Conservation (phyloP, 2,113 vertebrate species). For the Australoheros scitulus region DNA sequence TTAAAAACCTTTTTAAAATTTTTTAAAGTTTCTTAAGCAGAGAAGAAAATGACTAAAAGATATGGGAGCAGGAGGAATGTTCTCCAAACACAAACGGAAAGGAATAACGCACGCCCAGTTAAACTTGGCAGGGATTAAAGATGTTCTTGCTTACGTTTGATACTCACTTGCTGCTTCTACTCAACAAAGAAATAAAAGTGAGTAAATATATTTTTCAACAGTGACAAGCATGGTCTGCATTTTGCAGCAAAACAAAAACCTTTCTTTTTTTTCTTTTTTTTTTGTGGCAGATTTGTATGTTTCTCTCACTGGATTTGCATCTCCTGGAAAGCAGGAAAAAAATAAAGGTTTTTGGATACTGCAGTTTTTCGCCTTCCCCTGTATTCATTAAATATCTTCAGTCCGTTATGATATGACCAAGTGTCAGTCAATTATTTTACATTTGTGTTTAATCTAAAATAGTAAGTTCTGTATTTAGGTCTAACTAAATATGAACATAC, state of each 20-base stretch:
- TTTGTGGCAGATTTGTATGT: background rate
- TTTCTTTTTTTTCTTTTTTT: background rate
- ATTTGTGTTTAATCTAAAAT: background rate
- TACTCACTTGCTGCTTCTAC: background rate
- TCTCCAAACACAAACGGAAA: constrained; percentile 5
- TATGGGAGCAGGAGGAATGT: background rate
- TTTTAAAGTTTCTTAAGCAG: background rate
- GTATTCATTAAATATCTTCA: background rate
- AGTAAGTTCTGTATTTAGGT: fast-evolving
- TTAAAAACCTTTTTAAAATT: background rate
- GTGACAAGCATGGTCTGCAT: background rate
- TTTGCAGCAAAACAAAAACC: background rate
- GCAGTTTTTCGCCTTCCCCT: background rate
- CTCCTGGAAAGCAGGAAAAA: background rate
- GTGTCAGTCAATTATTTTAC: background rate
- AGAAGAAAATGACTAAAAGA: background rate
- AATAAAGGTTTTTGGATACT: background rate
- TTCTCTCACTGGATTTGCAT: fast-evolving
- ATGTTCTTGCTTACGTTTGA: background rate
- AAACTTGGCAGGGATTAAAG: background rate
- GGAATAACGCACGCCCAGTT: constrained; percentile 2
- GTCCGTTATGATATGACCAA: background rate
- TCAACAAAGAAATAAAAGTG: background rate
- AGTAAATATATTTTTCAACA: background rate
- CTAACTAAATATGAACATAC: background rate